Evolutionary conservation across 2,888 invertebrate genomes (phyloP).

Genomic region (Epicampocera succincta): DNA sequence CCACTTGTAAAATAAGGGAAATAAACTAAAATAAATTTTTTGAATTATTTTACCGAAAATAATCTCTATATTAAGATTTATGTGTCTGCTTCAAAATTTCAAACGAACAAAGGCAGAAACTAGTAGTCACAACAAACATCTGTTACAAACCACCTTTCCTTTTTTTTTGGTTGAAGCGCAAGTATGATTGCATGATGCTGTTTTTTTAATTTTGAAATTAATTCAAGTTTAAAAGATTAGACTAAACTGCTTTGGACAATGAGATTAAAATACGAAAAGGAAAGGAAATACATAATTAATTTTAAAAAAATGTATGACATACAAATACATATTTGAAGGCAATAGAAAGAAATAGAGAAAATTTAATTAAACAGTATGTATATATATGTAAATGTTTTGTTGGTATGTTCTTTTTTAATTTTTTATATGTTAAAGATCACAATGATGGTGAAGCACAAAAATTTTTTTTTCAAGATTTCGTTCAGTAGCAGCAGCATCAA

Average conservation of each 20-base stretch:
- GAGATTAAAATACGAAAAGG: constrained; percentile 28
- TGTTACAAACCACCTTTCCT: no score
- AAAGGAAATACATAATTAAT: constrained; percentile 19
- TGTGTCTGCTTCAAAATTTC: no score
- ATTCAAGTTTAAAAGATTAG: no score
- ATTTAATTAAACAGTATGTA: constrained; percentile 56
- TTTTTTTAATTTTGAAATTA: no score
- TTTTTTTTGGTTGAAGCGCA: no score
- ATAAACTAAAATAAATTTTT: no score
- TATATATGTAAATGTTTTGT: constrained; percentile 37
- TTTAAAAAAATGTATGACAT: constrained; percentile 47
- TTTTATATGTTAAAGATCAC: constrained; percentile 65
- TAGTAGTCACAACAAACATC: no score
- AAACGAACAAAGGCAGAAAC: no score
- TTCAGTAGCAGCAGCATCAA: constrained; percentile 43
- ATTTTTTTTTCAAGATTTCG: constrained; percentile 35
- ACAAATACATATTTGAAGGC: constrained; percentile 55
- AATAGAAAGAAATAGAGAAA: constrained; percentile 53
- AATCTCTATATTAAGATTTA: no score
- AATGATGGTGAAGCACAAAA: constrained; percentile 64
- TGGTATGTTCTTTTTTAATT: constrained; percentile 29
- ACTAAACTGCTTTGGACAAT: constrained; percentile 3
- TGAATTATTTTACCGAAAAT: no score
- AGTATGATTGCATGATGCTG: no score
- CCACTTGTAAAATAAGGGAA: no score